These are phyloP conservation scores for Cynodonichthys magdalenae DNA, from an alignment of 2,797 vertebrate genomes.

Conservation along the genomic window DNA sequence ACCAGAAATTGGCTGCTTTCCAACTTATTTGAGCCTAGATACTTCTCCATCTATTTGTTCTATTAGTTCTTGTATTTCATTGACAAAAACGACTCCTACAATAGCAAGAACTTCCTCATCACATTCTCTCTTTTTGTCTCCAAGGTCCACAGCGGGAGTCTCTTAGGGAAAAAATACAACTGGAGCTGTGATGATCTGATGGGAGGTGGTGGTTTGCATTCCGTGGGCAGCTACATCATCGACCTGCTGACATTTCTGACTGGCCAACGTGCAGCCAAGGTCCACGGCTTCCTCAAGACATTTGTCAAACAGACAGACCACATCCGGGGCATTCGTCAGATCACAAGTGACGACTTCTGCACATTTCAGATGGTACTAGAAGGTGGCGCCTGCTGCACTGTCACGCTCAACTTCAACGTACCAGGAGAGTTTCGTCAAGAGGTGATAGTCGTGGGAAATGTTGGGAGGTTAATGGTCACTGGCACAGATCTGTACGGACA, in stretches of 20 bases:
- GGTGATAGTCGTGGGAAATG: slow-evolving; percentile 90
- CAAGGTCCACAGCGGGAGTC: slow-evolving; percentile 92
- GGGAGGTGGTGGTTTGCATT: slow-evolving; percentile 97
- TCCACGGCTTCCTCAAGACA: slow-evolving; percentile 95
- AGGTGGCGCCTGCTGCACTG: slow-evolving; percentile 94
- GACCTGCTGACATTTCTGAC: slow-evolving; percentile 96
- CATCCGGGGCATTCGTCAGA: slow-evolving; percentile 97
- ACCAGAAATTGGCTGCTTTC: not conserved
- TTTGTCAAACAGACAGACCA: slow-evolving; percentile 98
- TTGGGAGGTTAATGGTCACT: slow-evolving; percentile 87
- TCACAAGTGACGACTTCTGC: slow-evolving; percentile 99
- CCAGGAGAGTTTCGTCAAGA: slow-evolving; percentile 96
- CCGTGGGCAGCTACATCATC: slow-evolving; percentile 98
- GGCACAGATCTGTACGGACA: slow-evolving; percentile 95
- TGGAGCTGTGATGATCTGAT: slow-evolving; percentile 99
- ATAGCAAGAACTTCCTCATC: not conserved
- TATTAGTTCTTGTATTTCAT: not conserved
- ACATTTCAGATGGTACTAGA: slow-evolving; percentile 98
- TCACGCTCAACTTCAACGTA: slow-evolving; percentile 97
- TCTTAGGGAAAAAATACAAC: slow-evolving; percentile 98
- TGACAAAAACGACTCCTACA: not conserved
- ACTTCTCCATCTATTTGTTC: not conserved
- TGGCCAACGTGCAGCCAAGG: slow-evolving; percentile 90
- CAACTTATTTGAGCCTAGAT: not conserved
- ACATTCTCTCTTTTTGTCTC: slow-evolving; percentile 10